Conservation (phyloP, 2,888 invertebrate species). For the Pimpla rufipes region DNA sequence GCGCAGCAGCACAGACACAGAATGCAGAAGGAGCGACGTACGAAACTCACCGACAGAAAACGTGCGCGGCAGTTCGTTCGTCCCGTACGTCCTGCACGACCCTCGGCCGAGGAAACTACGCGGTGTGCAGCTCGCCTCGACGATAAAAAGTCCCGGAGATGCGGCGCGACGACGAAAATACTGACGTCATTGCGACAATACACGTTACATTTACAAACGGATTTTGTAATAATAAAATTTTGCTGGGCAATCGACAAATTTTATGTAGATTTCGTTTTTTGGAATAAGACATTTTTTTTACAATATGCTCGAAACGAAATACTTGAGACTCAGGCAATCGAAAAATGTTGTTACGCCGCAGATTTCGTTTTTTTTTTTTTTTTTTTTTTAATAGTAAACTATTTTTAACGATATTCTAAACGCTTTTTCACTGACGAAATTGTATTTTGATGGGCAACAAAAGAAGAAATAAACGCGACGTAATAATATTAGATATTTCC, state of each 20-base stretch:
- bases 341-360: constrained; percentile 1
- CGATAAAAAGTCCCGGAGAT: constrained; percentile 51
- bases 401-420: no score
- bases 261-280: no score
- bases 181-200: no score
- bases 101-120: constrained; percentile 52
- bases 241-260: no score
- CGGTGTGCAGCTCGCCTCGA: background rate
- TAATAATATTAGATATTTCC: background rate
- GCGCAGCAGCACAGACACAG: constrained; percentile 24
- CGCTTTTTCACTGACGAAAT: no score
- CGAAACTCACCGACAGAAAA: constrained; percentile 40
- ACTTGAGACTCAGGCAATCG: no score
- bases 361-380: constrained; percentile 7
- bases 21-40: constrained; percentile 33
- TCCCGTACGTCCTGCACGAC: constrained; percentile 25
- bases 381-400: background rate
- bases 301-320: no score
- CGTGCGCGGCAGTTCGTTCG: constrained; percentile 22
- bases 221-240: no score
- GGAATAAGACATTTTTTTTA: no score
- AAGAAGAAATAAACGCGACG: background rate
- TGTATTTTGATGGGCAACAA: no score
- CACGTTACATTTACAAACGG: no score
- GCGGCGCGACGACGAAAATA: no score